A percentile compares a stretch with the other conserved stretches of the same genome.
phyloP scores from a whole-genome alignment of 2,888 invertebrate species.

The Drosophila mimica region DNA sequence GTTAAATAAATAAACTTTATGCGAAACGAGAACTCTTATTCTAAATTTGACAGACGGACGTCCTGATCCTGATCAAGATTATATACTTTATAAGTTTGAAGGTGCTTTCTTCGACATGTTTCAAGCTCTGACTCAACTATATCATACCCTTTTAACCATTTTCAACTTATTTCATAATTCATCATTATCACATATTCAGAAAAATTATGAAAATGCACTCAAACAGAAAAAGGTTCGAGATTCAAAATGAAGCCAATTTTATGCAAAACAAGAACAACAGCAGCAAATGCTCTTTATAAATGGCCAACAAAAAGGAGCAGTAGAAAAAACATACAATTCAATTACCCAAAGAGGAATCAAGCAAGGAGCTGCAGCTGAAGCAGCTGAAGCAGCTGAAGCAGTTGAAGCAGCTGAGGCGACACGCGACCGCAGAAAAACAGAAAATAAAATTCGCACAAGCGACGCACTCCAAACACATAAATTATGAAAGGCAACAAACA shows the following conservation, averaged over 20 bases:
- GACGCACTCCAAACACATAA: slow-evolving; percentile 62
- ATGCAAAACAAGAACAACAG: slow-evolving; percentile 2
- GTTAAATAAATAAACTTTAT: neutral
- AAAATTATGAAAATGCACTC: slow-evolving; percentile 25
- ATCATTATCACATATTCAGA: slow-evolving; percentile 10
- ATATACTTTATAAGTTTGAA: neutral
- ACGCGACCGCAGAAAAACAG: slow-evolving; percentile 62
- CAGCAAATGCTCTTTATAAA: slow-evolving; percentile 31
- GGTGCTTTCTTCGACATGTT: neutral
- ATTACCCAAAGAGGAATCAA: slow-evolving; percentile 46
- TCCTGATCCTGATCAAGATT: neutral
- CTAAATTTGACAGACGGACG: neutral
- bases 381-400: slow-evolving; percentile 4
- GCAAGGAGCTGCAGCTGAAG: slow-evolving; percentile 16
- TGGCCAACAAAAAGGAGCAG: slow-evolving; percentile 19
- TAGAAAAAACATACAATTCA: slow-evolving; percentile 55
- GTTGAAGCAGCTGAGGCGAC: slow-evolving; percentile 36
- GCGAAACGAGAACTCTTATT: neutral
- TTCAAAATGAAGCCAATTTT: slow-evolving; percentile 51
- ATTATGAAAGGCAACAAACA: slow-evolving; percentile 53
- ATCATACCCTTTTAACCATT: neutral
- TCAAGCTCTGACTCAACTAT: neutral
- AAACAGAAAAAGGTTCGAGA: slow-evolving; percentile 28
- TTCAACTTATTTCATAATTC: neutral
- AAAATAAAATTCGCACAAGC: slow-evolving; percentile 20